Conservation (phyloP, 2,888 invertebrate genomes). For the Leptothorax acervorum region DNA sequence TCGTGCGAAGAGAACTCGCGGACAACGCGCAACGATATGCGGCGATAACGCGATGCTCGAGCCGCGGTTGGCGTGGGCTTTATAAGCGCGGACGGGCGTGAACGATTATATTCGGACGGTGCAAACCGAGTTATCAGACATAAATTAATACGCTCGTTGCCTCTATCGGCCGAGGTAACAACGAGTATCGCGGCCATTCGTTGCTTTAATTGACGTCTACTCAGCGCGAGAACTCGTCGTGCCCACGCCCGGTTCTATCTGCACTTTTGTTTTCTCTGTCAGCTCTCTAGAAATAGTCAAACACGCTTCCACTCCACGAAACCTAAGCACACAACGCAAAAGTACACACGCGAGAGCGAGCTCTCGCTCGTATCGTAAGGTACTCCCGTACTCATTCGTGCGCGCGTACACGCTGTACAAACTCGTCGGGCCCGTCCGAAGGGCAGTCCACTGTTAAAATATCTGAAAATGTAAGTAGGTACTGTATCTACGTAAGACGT, state of each 20-base stretch:
- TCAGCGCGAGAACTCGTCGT: conserved; percentile 36
- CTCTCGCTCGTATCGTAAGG: conserved; percentile 20
- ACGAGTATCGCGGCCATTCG: conserved; percentile 48
- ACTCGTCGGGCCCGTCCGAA: conserved; percentile 40
- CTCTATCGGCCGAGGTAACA: conserved; percentile 25
- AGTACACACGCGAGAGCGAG: conserved; percentile 30
- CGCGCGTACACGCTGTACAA: conserved; percentile 47
- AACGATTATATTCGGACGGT: conserved; percentile 42
- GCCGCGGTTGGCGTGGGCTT: not conserved
- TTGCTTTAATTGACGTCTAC: conserved; percentile 53
- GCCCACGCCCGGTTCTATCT: conserved; percentile 55
- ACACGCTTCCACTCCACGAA: conserved; percentile 70
- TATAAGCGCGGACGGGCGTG: conserved; percentile 19
- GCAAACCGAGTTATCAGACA: conserved; percentile 45
- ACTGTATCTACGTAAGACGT: conserved; percentile 30
- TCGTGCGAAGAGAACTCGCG: not conserved
- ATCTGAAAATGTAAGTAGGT: conserved; percentile 27
- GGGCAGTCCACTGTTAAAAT: conserved; percentile 39
- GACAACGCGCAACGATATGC: conserved; percentile 3
- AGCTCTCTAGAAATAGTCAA: conserved; percentile 71
- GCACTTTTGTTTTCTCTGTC: conserved; percentile 69
- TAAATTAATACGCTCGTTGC: conserved; percentile 48
- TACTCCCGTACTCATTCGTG: not conserved
- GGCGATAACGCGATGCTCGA: conserved; percentile 16
- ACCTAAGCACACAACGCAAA: conserved; percentile 66